Base-by-base conservation (phyloP, 2,113 vertebrate species). In the Myotis brandtii region DNA sequence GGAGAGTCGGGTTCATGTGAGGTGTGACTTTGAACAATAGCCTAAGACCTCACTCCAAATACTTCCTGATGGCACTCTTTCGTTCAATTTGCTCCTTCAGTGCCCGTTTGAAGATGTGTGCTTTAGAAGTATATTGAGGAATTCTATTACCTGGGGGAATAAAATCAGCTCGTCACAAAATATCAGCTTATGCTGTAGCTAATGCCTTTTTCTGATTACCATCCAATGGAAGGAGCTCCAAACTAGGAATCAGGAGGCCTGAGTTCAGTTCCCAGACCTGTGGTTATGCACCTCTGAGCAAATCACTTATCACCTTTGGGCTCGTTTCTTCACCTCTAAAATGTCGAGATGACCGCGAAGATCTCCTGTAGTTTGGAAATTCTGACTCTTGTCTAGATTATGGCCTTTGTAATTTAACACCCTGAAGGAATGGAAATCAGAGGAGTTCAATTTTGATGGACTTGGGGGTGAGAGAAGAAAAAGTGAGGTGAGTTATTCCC, bases 61-160 rank as follows among this genome's bases (percentile, higher is more conserved):
- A 89, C 69, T 95, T 93, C 34, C 34, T 89, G 17, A 16, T 25
- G 77, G 43, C 17, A 3, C 59, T 87, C n/a, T 90, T 67, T 91
- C 23, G 69, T 64, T 67, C 48, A 50, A 67, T 86, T 81, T 66
- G 8, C 40, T 86, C 23, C 72, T 69, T 95, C 77, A 12, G 1
- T 75, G 89, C 50, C 27, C 23, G 89, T 95, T 95, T 95, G 83
- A 94, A 95, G 56, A 52, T 83, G 37, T 23, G 6, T 86, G 69
- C 40, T 86, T 94, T 95, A 84, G 48, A 82, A 80, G 73, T 56
- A 90, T 46, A 92, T 79, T 48, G 83, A 95, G 48, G 23, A 77
- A 46, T 73, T 89, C 37, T 94, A 3, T 83, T 95, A 72, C 66
- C 48, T 64, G 23, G 34, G 79, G 34, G 56, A 69, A 87, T 64